phyloP scores from a whole-genome alignment of 2,113 vertebrate species.

The Pyxicephalus adspersus region DNA sequence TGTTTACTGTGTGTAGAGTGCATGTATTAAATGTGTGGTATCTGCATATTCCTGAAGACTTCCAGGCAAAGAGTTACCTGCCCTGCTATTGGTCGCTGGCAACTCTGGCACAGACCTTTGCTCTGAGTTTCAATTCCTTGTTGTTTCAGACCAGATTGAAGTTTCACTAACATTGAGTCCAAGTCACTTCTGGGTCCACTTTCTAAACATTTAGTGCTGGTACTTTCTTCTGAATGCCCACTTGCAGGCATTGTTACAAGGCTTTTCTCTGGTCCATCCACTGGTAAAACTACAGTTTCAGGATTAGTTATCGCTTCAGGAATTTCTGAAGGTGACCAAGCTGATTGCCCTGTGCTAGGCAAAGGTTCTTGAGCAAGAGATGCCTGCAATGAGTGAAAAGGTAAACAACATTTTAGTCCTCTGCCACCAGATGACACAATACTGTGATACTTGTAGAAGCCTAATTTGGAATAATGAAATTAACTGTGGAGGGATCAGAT shows the following conservation, averaged over 20 bases:
- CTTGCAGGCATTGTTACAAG: not conserved
- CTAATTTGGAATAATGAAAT: too few species aligned
- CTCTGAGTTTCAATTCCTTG: slow-evolving; percentile 86
- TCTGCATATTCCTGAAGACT: too few species aligned
- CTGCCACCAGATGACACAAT: too few species aligned
- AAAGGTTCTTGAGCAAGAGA: too few species aligned
- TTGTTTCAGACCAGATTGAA: slow-evolving; percentile 86
- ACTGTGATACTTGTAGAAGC: too few species aligned
- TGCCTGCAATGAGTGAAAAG: too few species aligned
- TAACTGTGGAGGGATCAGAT: too few species aligned
- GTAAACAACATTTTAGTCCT: too few species aligned
- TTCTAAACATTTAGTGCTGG: not conserved
- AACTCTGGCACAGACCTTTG: slow-evolving; percentile 88
- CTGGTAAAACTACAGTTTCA: not conserved
- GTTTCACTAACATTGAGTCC: slow-evolving; percentile 90
- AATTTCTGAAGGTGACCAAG: not conserved
- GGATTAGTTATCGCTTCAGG: not conserved
- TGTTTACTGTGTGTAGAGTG: too few species aligned
- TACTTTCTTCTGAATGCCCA: not conserved
- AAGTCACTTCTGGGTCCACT: slow-evolving; percentile 67
- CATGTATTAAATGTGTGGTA: too few species aligned
- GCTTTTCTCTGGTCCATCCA: not conserved
- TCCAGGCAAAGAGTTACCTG: slow-evolving; percentile 71
- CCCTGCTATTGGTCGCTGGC: slow-evolving; percentile 87
- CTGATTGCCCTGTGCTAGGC: not conserved